Percentiles rank a stretch among this genome's conserved stretches.
Conservation (phyloP, 1,140 invertebrate genomes). For the Melipona quadrifasciata region DNA sequence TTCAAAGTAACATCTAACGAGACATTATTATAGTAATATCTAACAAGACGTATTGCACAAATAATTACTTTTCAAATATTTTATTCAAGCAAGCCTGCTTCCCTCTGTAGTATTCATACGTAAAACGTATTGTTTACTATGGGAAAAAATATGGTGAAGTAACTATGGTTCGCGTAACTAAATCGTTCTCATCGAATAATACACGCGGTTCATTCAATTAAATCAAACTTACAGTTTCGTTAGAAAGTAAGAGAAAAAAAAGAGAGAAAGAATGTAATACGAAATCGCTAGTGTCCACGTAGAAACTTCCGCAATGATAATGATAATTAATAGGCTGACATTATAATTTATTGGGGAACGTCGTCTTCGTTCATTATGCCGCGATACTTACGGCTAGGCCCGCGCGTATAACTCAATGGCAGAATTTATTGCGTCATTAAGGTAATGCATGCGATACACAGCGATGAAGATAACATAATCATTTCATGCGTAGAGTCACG, state of each 20-base stretch:
- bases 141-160: not conserved
- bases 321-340: constrained; percentile 45
- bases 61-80: too few species aligned
- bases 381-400: not conserved
- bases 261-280: not conserved
- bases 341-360: constrained; percentile 42
- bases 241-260: too few species aligned
- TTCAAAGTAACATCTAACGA: too few species aligned
- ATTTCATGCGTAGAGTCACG: constrained; percentile 37
- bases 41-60: too few species aligned
- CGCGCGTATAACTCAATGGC: constrained; percentile 37
- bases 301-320: constrained; percentile 40
- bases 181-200: not conserved
- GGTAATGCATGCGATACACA: constrained; percentile 48
- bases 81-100: not conserved
- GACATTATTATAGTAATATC: too few species aligned
- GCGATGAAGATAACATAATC: constrained; percentile 48
- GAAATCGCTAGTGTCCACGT: not conserved
- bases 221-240: not conserved
- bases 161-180: too few species aligned
- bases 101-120: not conserved
- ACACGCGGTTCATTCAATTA: constrained; percentile 11
- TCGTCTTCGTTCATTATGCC: constrained; percentile 49
- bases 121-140: not conserved
- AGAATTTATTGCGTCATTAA: constrained; percentile 52